A percentile compares a stretch with the other conserved stretches of the same genome.
Evolutionary conservation across 2,888 invertebrate species (phyloP).

Genomic region (Drosophila paranaensis): DNA sequence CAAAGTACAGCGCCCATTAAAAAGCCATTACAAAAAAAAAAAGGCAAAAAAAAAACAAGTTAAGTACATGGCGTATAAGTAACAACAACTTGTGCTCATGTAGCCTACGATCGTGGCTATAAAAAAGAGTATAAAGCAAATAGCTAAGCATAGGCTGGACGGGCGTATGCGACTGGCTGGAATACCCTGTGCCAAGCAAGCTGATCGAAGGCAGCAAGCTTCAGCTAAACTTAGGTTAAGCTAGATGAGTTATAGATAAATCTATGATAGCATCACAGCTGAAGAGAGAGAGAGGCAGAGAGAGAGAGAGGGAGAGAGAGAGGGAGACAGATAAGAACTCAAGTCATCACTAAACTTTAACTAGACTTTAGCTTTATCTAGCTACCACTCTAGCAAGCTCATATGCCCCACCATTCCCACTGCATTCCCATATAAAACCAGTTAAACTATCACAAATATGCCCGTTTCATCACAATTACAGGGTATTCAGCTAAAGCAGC

Average conservation of each 20-base stretch:
- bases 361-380: no score
- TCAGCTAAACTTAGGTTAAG: no score
- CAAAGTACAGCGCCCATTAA: constrained; percentile 73
- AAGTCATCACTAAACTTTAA: no score
- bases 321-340: no score
- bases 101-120: constrained; percentile 26
- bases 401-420: no score
- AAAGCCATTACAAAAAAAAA: constrained; percentile 69
- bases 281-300: no score
- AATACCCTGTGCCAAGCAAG: constrained; percentile 4
- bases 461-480: background rate
- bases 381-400: no score
- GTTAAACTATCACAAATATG: background rate
- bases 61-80: constrained; percentile 46
- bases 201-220: no score
- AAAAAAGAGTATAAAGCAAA: constrained; percentile 5
- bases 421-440: no score
- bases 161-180: background rate
- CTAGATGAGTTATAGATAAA: no score
- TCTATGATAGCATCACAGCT: no score
- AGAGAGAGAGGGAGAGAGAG: no score
- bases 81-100: constrained; percentile 25
- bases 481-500: constrained; percentile 1
- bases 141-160: background rate
- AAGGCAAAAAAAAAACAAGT: constrained; percentile 21